phyloP scores from a whole-genome alignment of 2,797 vertebrate species.

The Setipinna tenuifilis region DNA sequence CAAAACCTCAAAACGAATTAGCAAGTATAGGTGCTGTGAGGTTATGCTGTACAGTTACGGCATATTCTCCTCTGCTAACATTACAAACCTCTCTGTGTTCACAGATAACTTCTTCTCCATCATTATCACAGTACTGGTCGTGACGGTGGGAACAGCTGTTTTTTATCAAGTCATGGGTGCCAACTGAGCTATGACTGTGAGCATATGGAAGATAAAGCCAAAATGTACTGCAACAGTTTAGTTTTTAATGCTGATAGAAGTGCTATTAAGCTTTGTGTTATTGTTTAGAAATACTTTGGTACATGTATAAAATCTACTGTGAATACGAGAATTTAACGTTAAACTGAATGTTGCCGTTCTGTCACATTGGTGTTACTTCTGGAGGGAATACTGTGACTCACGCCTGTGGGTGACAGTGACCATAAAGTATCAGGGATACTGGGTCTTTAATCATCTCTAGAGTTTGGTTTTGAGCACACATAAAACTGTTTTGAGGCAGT shows the following conservation, averaged over 20 bases:
- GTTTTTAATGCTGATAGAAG: not conserved
- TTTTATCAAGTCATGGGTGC: conserved; percentile 7
- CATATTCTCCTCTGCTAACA: not conserved
- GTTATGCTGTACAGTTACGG: not conserved
- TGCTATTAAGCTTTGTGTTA: not conserved
- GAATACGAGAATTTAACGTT: not conserved
- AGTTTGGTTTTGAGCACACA: too few relatives aligned
- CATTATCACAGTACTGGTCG: not conserved
- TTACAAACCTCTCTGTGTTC: not conserved
- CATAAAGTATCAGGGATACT: too few relatives aligned
- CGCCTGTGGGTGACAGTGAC: not conserved
- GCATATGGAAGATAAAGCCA: not conserved
- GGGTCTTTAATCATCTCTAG: too few relatives aligned
- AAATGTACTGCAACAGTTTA: not conserved
- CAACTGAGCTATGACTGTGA: not conserved
- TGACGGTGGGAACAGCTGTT: not conserved
- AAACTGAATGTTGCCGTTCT: not conserved
- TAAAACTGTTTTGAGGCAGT: too few relatives aligned
- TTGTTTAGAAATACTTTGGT: not conserved
- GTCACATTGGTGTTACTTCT: not conserved
- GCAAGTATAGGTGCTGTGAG: too few relatives aligned
- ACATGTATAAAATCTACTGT: not conserved
- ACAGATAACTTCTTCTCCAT: not conserved
- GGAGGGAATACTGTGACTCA: not conserved
- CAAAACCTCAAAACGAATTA: too few relatives aligned